Base-by-base conservation (phyloP, 2,113 vertebrate species). In the Lepisosteus osseus region DNA sequence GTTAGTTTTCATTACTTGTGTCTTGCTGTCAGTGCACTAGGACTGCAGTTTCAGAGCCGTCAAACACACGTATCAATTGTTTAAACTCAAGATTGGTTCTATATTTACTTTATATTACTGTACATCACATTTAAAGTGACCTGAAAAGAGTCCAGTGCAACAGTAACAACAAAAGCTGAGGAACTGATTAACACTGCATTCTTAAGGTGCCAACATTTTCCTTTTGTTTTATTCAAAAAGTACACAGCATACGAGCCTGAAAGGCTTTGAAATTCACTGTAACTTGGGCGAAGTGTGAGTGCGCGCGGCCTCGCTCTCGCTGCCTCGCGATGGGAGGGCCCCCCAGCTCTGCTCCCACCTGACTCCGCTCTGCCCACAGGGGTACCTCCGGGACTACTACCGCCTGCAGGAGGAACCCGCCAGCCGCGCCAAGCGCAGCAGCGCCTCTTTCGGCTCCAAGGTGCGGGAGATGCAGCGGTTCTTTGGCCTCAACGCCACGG, bases 381-480 rank as follows among this genome's bases (percentile, higher is more conserved):
- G 88, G 66, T 92, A 90, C 79, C 90, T 93, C 6, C 74, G 84
- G 73, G 79, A 59, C 7, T 90, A 82, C 76, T 93, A 91, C 76
- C 75, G 82, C 63, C 83, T 87, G 51, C 64, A 82, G 72, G 75
- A 61, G 11, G 86, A 85, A 67, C 73, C 80, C 0, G 3, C 65
- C 4, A 79, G 76, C n/a, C 86, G 84, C 42, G 72, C 62, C 6
- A 90, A 86, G 76, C 71, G 86, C 41, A 90, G 86, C 7, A 67
- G 68, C 11, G 70, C 79, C 0, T 77, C 78, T 3, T 87, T 93
- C 57, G 75, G 74, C 68, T 84, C 87, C 61, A 90, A 88, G 69
- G 70, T 93, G 67, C 88, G 80, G 67, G 88, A 89, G 73, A 92
- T 93, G 92, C 92, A 93, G 78, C 70, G 72, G 17, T 93, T 92